phyloP scores from a whole-genome alignment of 2,888 invertebrate species.

The Sepioteuthis lessoniana region DNA sequence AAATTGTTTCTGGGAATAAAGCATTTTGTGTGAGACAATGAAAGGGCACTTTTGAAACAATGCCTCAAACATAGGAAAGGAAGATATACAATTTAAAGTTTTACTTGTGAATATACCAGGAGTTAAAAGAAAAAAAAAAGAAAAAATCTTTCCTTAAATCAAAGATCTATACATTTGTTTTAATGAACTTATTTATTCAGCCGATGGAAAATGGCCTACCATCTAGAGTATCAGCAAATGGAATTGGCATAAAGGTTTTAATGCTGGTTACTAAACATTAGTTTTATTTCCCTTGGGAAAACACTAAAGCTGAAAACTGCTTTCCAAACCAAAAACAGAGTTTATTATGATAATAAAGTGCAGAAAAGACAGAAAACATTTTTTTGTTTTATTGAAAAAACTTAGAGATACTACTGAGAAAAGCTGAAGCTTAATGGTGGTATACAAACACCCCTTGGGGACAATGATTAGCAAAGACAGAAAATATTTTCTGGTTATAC shows the following conservation, averaged over 20 bases:
- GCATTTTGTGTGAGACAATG: neutral
- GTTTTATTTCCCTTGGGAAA: neutral
- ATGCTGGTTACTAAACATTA: neutral
- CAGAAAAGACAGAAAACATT: neutral
- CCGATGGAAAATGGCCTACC: neutral
- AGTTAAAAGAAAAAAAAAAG: neutral
- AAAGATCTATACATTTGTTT: neutral
- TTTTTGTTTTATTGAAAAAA: neutral
- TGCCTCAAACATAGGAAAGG: neutral
- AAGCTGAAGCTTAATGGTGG: neutral
- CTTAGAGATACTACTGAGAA: neutral
- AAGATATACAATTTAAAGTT: neutral
- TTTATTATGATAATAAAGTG: neutral
- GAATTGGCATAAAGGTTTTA: neutral
- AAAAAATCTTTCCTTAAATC: neutral
- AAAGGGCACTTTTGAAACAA: neutral
- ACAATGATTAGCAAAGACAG: neutral
- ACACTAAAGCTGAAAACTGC: neutral
- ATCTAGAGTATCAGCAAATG: neutral
- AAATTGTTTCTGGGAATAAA: constrained; percentile 8
- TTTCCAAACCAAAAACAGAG: neutral
- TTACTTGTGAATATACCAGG: neutral
- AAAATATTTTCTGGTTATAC: neutral
- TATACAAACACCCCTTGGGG: neutral
- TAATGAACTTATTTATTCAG: neutral